A percentile compares a stretch with the other conserved stretches of the same genome.
These are phyloP conservation scores for Congeria kusceri DNA, from an alignment of 2,888 invertebrate species.

Conservation along the genomic window DNA sequence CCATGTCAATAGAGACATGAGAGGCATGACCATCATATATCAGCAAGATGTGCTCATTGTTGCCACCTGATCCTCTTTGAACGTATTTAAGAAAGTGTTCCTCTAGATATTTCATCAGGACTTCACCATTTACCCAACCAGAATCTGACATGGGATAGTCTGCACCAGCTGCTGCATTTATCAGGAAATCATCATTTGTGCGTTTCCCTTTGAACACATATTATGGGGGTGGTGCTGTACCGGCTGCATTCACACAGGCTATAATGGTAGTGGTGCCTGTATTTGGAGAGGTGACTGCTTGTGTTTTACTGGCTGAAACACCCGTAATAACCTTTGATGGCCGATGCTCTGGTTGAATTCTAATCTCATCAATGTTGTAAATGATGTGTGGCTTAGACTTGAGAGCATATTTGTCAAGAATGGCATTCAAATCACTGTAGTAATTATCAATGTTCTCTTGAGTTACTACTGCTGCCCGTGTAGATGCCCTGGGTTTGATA, in stretches of 20 bases:
- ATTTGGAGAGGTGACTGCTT: conserved; percentile 11
- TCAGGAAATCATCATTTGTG: conserved; percentile 9
- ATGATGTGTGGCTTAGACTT: not conserved
- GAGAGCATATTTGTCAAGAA: not conserved
- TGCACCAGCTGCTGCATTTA: not conserved
- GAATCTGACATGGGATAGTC: conserved; percentile 5
- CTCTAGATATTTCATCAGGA: conserved; percentile 6
- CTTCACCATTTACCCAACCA: conserved; percentile 15
- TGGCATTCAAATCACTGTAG: not conserved
- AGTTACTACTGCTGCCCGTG: not conserved
- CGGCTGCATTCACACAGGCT: conserved; percentile 18
- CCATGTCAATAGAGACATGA: conserved; percentile 9
- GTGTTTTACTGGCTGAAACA: not conserved
- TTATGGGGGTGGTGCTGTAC: conserved; percentile 10
- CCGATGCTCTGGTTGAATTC: not conserved
- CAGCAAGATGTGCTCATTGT: not conserved
- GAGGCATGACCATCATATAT: conserved; percentile 17
- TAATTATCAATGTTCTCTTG: conserved; percentile 7
- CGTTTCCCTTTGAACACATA: conserved; percentile 24
- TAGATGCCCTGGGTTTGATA: conserved; percentile 7
- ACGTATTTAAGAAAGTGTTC: conserved; percentile 10
- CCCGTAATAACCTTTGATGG: conserved; percentile 13
- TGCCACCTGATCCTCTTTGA: conserved; percentile 11
- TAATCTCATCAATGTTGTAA: not conserved
- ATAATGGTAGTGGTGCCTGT: too few relatives aligned